phyloP scores from a whole-genome alignment of 2,797 vertebrate genomes.

The Ficedula albicollis region DNA sequence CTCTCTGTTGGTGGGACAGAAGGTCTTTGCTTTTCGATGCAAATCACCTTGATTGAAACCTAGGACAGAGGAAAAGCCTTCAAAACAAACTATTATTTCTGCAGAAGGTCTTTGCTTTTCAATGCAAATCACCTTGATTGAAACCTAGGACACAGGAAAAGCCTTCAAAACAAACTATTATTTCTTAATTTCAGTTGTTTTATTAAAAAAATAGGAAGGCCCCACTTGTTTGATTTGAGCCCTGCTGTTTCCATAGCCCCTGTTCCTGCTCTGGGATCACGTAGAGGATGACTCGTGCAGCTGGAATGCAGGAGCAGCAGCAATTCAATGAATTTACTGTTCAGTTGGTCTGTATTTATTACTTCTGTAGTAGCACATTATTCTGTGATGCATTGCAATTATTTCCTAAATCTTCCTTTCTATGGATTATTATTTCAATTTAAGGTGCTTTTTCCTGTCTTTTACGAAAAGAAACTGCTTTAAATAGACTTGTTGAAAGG shows the following conservation, averaged over 20 bases:
- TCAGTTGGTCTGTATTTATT: not conserved
- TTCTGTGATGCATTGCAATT: not conserved
- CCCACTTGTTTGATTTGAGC: not conserved
- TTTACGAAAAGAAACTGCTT: not conserved
- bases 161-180: not conserved
- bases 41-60: too few species aligned
- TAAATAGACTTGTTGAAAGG: not conserved
- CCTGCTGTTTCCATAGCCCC: not conserved
- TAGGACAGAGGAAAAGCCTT: too few species aligned
- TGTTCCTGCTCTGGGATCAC: not conserved
- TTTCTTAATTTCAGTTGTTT: not conserved
- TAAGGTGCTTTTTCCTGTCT: not conserved
- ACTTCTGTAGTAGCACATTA: not conserved
- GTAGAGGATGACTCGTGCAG: accelerated
- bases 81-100: too few species aligned
- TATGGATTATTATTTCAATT: not conserved
- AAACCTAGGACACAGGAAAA: not conserved
- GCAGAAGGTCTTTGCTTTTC: not conserved
- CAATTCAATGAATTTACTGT: not conserved
- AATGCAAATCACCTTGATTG: not conserved
- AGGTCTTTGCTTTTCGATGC: too few species aligned
- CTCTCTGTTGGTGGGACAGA: not conserved
- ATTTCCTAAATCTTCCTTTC: not conserved
- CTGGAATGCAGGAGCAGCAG: not conserved
- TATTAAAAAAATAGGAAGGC: not conserved